A percentile compares a stretch with the other conserved stretches of the same genome.
Conservation (phyloP, 2,888 invertebrate species). For the Meiosimyza platycephala region DNA sequence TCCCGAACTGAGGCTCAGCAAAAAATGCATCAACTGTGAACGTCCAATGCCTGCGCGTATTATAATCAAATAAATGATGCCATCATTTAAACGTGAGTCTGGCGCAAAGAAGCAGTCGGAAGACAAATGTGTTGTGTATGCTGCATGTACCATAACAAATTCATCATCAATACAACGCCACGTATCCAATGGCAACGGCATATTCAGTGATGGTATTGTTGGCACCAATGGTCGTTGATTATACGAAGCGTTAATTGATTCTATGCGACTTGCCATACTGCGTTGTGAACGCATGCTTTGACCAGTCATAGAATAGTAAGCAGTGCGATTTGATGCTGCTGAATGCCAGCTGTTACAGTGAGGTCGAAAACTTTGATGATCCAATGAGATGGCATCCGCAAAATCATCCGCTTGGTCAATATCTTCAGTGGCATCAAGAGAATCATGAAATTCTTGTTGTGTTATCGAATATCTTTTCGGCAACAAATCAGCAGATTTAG, state of each 20-base stretch:
- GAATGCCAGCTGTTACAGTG: conserved; percentile 87
- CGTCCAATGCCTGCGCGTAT: conserved; percentile 83
- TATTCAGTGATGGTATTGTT: conserved; percentile 69
- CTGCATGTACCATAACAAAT: conserved; percentile 84
- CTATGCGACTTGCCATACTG: conserved; percentile 51
- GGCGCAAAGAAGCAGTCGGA: conserved; percentile 90
- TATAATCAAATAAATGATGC: conserved; percentile 90
- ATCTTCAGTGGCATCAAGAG: conserved; percentile 43
- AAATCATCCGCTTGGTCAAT: conserved; percentile 48
- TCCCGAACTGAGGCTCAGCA: conserved; percentile 84
- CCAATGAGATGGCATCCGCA: conserved; percentile 64
- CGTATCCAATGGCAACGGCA: conserved; percentile 73
- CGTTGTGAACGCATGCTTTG: conserved; percentile 73
- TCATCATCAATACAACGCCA: conserved; percentile 85
- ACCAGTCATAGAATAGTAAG: conserved; percentile 83
- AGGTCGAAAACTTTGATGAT: conserved; percentile 58
- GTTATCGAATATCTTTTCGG: neutral
- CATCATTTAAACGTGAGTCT: conserved; percentile 87
- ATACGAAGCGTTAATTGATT: conserved; percentile 56
- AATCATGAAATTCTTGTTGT: conserved; percentile 45
- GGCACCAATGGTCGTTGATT: conserved; percentile 45
- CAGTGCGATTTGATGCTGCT: conserved; percentile 80
- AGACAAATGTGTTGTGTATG: conserved; percentile 89
- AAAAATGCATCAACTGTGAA: conserved; percentile 81
- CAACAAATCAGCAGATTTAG: neutral